Evolutionary conservation across 1,140 invertebrate species (phyloP).

Genomic region (Hestina assimilis): DNA sequence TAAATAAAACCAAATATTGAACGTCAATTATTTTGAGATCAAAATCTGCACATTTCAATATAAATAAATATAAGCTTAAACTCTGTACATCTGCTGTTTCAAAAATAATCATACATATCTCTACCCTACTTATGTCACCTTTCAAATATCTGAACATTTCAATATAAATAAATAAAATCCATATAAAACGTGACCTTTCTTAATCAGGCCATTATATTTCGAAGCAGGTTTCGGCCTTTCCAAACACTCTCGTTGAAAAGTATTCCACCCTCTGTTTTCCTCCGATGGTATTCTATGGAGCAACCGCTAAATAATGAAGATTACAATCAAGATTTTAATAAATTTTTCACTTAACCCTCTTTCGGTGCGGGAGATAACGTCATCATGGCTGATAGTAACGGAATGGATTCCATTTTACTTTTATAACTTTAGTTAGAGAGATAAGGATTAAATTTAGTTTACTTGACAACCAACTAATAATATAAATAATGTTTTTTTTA

Average conservation of each 20-base stretch:
- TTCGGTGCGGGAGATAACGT: conserved; percentile 7
- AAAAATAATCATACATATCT: too few relatives aligned
- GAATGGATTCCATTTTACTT: neutral
- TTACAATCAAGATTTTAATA: conserved; percentile 30
- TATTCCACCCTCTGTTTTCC: conserved; percentile 4
- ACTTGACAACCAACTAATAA: too few relatives aligned
- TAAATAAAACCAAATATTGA: too few relatives aligned
- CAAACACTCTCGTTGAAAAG: conserved; percentile 12
- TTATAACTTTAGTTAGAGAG: conserved; percentile 13
- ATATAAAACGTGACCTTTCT: conserved; percentile 26
- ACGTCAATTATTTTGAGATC: too few relatives aligned
- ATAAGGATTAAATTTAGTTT: too few relatives aligned
- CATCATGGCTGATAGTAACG: neutral
- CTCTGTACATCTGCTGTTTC: too few relatives aligned
- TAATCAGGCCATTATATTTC: conserved; percentile 28
- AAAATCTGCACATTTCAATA: too few relatives aligned
- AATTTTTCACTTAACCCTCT: conserved; percentile 26
- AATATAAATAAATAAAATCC: conserved; percentile 7
- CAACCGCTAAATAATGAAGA: conserved; percentile 27
- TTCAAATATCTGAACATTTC: neutral
- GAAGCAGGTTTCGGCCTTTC: conserved; percentile 13
- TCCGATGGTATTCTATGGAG: conserved; percentile 20
- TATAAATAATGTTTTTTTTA: too few relatives aligned
- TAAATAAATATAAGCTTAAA: too few relatives aligned
- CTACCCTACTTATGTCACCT: too few relatives aligned